Conservation (phyloP, 2,888 invertebrate species). For the Leuctra nigra region DNA sequence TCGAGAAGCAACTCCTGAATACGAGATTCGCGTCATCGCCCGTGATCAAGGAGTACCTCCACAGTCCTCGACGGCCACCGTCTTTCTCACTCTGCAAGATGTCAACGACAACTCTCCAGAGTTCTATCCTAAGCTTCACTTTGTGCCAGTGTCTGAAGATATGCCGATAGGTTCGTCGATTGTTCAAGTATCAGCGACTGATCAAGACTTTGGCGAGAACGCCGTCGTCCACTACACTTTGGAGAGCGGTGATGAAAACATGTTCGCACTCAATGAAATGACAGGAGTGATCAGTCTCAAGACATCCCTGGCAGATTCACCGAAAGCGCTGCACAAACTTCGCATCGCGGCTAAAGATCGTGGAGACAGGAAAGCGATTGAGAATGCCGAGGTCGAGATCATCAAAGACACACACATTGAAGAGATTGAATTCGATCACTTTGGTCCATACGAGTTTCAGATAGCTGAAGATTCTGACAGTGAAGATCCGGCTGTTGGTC, state of each 20-base stretch:
- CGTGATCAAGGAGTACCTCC: slow-evolving; percentile 88
- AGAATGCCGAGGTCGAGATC: slow-evolving; percentile 75
- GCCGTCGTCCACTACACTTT: slow-evolving; percentile 71
- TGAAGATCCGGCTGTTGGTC: slow-evolving; percentile 49
- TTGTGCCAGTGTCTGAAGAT: slow-evolving; percentile 67
- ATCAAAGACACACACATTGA: slow-evolving; percentile 65
- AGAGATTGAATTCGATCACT: slow-evolving; percentile 66
- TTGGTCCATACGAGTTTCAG: slow-evolving; percentile 73
- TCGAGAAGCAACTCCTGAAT: slow-evolving; percentile 68
- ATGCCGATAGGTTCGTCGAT: slow-evolving; percentile 56
- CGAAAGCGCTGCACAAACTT: slow-evolving; percentile 63
- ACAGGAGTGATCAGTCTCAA: slow-evolving; percentile 68
- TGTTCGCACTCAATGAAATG: slow-evolving; percentile 71
- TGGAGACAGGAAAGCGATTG: slow-evolving; percentile 63
- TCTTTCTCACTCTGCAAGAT: slow-evolving; percentile 72
- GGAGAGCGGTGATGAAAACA: slow-evolving; percentile 70
- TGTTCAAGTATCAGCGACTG: slow-evolving; percentile 70
- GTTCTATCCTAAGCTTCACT: slow-evolving; percentile 86
- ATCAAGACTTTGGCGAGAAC: slow-evolving; percentile 85
- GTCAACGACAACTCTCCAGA: slow-evolving; percentile 89
- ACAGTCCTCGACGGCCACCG: slow-evolving; percentile 83
- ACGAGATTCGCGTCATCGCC: slow-evolving; percentile 79
- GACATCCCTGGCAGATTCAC: slow-evolving; percentile 53
- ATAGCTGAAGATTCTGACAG: slow-evolving; percentile 74
- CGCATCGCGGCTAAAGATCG: slow-evolving; percentile 74